Base-by-base conservation (phyloP, 2,113 vertebrate genomes). In the Bombycilla garrulus region DNA sequence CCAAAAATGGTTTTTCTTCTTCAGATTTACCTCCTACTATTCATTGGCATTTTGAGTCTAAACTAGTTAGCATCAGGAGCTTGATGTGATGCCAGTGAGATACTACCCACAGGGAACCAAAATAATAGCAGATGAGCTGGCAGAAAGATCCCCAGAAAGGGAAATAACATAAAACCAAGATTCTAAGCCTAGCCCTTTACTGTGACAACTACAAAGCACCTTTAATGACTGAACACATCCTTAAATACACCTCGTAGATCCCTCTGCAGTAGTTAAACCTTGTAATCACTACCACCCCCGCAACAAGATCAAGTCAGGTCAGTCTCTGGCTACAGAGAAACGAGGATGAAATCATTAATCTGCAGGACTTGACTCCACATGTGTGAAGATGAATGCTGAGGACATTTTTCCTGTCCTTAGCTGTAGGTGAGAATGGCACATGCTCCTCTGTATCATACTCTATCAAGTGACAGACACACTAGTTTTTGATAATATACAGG, bases 61-160 rank as follows among this genome's bases (percentile, higher is more conserved):
- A 94, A 71, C 33, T 89, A 29, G 50, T 94, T 61, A 88, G 28
- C 62, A 51, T 73, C 58, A 85, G 48, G 23, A 70, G 57, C 35
- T 54, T 81, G 65, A 81, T 73, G 20, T 56, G 51, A 88, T 81
- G 72, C 85, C 80, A 95, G 67, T 2, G 5, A 88, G 81, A 56
- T 78, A 78, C 23, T 91, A 42, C 56, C 71, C 56, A 69, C 24
- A 81, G n/a, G 47, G 81, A 89, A 87, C 47, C 33, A 95, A 93
- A 90, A 81, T 64, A 92, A 77, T 44, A 93, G 66, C 73, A 77
- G 67, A 80, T 85, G 64, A 96, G 47, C 54, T 88, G 56, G 80
- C 82, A 93, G 44, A 86, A 83, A 81, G 40, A 36, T 36, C 40
- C 40, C 25, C 86, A 71, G 56, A 67, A 93, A 88, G 12, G 31